phyloP scores from a whole-genome alignment of 2,113 vertebrate genomes.

The Petrocephalus zakoni region DNA sequence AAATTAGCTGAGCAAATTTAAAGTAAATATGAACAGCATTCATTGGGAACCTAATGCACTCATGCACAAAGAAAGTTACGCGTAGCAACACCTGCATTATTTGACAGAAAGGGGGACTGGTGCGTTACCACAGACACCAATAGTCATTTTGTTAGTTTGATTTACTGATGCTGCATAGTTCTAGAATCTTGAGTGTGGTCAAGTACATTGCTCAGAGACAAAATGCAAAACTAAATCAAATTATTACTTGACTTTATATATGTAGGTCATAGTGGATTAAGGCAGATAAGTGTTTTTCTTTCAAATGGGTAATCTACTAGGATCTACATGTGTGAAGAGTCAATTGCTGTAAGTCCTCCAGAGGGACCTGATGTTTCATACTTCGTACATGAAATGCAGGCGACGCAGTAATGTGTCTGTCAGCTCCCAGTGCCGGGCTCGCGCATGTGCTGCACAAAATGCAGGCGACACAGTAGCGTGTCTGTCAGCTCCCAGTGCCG shows the following conservation, averaged over 20 bases:
- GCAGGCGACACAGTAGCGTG: too few relatives aligned
- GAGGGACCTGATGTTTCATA: too few relatives aligned
- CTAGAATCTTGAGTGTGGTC: neutral
- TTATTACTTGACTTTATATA: neutral
- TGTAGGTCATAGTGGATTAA: slow-evolving; percentile 7
- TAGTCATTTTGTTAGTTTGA: neutral
- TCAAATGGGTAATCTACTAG: neutral
- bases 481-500: too few relatives aligned
- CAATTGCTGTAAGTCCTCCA: neutral
- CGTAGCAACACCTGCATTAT: neutral
- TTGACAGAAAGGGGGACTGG: neutral
- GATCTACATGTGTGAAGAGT: neutral
- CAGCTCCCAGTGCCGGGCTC: neutral
- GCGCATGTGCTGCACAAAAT: neutral
- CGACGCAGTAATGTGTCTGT: neutral
- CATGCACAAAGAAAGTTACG: neutral
- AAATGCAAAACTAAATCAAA: neutral
- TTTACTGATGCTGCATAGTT: slow-evolving; percentile 13
- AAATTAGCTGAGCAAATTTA: neutral
- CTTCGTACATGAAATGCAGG: neutral
- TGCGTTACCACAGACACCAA: neutral
- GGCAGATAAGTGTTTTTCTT: neutral
- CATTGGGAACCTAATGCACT: neutral
- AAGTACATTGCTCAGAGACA: neutral
- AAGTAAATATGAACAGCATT: neutral